Evolutionary conservation across 1,140 invertebrate species (phyloP), one percentile per base, ranked within the genome.

Genomic region (Zelostemma sp.): DNA sequence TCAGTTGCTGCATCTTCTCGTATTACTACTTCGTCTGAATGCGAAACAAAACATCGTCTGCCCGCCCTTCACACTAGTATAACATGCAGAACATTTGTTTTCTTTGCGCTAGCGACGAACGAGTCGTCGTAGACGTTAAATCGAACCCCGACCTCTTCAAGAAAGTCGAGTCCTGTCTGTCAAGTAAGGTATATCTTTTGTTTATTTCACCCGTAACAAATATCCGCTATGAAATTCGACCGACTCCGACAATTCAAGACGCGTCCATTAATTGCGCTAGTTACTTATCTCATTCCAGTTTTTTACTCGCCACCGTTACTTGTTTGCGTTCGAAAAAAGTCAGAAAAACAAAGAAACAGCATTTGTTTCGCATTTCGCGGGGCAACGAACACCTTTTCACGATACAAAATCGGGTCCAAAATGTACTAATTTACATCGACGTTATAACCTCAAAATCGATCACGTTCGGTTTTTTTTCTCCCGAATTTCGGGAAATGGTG

Each of bases 61-160:
- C 17, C 8, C 50, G 50, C 19, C 17, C 35, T 12, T 59, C 25
- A 31, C 25, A n/a, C n/a, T 25, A 25, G n/a, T 12, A 49, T 17
- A 33, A 40, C 21, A 85, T 85, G 84, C 43, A 78, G 8, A 56
- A 43, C 0, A 62, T 77, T 41, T 75, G 84, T 63, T 78, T 80
- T 15, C 47, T 86, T 12, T 86, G 84, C 40, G 81, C 80, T 0
- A 84, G 74, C 45, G 75, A 85, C 38, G 82, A 84, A 53, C 81
- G 82, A 17, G 64, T 84, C n/a, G 79, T 84, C 35, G 49, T 84
- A 31, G 78, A 85, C 47, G 59, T 84, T 25, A 70, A 77, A 38
- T 8, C 71, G 8, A 69, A 75, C 17, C 47, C 55, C 6, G 59
- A 76, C 2, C 73, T 74, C 47, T 47, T 53, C 19, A 61, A 47